phyloP scores from a whole-genome alignment of 2,888 invertebrate genomes.

The Acleris holmiana region DNA sequence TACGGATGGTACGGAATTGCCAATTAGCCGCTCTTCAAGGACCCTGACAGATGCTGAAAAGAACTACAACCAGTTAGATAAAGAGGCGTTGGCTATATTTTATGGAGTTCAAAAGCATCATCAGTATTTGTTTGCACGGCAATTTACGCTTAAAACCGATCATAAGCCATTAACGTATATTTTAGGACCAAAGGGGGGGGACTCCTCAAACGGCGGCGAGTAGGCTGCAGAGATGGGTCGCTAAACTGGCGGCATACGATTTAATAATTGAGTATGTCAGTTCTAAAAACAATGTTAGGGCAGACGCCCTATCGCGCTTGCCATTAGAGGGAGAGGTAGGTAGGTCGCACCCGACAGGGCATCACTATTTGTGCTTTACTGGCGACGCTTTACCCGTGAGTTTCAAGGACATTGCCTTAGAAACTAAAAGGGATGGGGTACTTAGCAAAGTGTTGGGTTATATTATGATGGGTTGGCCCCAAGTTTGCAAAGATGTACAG shows the following conservation, averaged over 20 bases:
- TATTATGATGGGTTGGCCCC: too few relatives aligned
- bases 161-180: slow-evolving; percentile 3
- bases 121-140: neutral
- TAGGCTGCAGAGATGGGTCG: neutral
- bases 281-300: neutral
- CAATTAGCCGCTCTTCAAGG: neutral
- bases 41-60: neutral
- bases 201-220: neutral
- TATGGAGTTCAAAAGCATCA: neutral
- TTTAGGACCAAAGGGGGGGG: too few relatives aligned
- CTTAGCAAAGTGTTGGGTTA: too few relatives aligned
- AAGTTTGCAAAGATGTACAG: too few relatives aligned
- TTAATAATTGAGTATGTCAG: neutral
- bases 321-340: too few relatives aligned
- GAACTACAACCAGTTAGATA: too few relatives aligned
- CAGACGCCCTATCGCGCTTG: neutral
- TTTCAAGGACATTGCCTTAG: too few relatives aligned
- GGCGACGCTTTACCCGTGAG: too few relatives aligned
- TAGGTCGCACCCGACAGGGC: too few relatives aligned
- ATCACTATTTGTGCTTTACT: too few relatives aligned
- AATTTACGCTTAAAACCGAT: neutral
- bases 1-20: neutral
- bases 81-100: neutral
- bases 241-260: neutral
- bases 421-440: too few relatives aligned